Evolutionary conservation across 92 coral and sea anemone genomes (phyloP).

Genomic region (Bergia puertoricense): DNA sequence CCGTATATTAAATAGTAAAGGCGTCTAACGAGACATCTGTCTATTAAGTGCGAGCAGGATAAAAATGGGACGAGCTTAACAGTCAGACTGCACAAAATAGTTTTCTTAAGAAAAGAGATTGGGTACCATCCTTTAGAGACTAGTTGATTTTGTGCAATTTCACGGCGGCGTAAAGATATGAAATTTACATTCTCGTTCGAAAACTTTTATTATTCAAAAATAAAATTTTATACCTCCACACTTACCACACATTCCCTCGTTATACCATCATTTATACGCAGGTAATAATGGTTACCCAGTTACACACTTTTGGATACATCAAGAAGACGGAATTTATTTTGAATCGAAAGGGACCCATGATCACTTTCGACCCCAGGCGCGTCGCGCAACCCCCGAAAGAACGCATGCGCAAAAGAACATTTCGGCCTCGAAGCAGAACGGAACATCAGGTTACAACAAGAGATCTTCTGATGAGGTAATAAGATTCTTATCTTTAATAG

Average conservation of each 20-base stretch:
- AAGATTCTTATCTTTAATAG: background rate
- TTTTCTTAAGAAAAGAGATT: no score
- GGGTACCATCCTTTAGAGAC: no score
- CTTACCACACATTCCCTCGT: background rate
- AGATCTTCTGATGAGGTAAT: slow-evolving; percentile 32
- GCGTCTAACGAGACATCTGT: background rate
- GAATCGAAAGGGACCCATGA: slow-evolving; percentile 96
- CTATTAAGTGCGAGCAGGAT: background rate
- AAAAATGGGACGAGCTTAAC: no score
- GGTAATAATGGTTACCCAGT: slow-evolving; percentile 99
- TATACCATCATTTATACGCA: slow-evolving; percentile 1
- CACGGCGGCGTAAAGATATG: background rate
- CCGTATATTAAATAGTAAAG: no score
- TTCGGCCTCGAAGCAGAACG: slow-evolving; percentile 61
- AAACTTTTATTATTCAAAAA: no score
- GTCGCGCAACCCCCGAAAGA: slow-evolving; percentile 91
- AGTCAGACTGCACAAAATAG: no score
- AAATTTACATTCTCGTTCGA: no score
- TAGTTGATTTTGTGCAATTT: background rate
- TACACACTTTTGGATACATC: slow-evolving; percentile 98
- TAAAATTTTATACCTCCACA: no score
- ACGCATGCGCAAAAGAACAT: slow-evolving; percentile 55
- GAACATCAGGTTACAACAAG: slow-evolving; percentile 23
- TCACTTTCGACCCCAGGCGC: slow-evolving; percentile 93
- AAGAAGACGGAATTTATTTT: slow-evolving; percentile 92